phyloP scores from a whole-genome alignment of 2,113 vertebrate species.

The Diglossa brunneiventris region DNA sequence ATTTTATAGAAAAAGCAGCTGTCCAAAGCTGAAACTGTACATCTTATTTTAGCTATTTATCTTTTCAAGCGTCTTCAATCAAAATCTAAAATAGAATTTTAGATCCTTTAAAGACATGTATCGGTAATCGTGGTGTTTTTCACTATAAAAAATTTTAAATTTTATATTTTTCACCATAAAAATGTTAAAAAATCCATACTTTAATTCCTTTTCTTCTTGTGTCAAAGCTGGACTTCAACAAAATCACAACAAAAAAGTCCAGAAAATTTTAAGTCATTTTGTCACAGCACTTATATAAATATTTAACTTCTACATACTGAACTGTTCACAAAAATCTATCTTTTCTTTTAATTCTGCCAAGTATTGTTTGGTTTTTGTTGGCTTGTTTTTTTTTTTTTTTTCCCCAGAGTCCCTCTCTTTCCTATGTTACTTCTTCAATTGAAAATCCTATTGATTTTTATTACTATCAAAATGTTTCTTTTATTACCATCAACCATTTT shows the following conservation, averaged over 20 bases:
- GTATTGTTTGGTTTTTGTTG: background rate
- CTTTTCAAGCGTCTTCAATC: background rate
- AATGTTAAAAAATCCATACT: background rate
- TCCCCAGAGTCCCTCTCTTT: fast-evolving
- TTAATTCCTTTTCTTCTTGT: background rate
- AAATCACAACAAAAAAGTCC: background rate
- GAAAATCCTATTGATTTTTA: background rate
- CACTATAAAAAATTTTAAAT: background rate
- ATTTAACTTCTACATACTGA: background rate
- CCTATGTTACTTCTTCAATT: background rate
- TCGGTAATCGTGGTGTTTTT: background rate
- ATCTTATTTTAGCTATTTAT: background rate
- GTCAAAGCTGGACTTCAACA: background rate
- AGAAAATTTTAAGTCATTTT: background rate
- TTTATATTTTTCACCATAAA: background rate
- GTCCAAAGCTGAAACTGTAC: background rate
- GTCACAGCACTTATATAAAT: background rate
- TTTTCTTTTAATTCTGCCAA: background rate
- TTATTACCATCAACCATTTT: background rate
- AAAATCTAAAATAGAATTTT: background rate
- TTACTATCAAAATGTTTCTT: background rate
- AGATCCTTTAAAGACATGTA: background rate
- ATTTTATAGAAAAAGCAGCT: background rate
- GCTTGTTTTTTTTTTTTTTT: fast-evolving
- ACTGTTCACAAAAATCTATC: background rate